A percentile compares a stretch with the other conserved stretches of the same genome.
Evolutionary conservation across 2,888 invertebrate species (phyloP).

Genomic region (Branchipolynoe longqiensis): DNA sequence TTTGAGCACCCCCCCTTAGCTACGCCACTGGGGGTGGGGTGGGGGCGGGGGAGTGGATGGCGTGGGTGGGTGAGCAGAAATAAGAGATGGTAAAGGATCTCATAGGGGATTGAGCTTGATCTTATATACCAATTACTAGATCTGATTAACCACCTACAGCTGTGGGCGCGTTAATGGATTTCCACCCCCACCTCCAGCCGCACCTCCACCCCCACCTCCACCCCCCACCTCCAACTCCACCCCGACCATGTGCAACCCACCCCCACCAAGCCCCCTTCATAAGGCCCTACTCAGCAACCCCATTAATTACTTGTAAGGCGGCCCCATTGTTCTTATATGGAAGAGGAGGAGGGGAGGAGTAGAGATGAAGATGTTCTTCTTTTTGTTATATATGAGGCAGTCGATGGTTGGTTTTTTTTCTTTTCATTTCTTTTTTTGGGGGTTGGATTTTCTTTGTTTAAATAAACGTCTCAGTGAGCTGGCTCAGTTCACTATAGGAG

Average conservation of each 20-base stretch:
- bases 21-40: too few species aligned
- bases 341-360: not conserved
- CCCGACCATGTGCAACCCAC: not conserved
- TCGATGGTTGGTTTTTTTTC: too few species aligned
- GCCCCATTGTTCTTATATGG: slow-evolving; percentile 17
- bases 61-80: too few species aligned
- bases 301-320: slow-evolving; percentile 38
- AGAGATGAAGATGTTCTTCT: not conserved
- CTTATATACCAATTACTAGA: slow-evolving; percentile 33
- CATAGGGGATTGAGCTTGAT: too few species aligned
- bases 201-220: not conserved
- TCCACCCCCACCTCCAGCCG: not conserved
- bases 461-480: too few species aligned
- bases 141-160: slow-evolving; percentile 8
- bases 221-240: not conserved
- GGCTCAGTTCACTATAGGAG: too few species aligned
- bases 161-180: slow-evolving; percentile 1
- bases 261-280: not conserved
- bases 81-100: too few species aligned
- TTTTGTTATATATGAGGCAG: not conserved
- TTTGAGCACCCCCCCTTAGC: too few species aligned
- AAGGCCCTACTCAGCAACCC: not conserved
- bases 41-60: not conserved
- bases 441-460: too few species aligned
- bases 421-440: too few species aligned